Conservation (phyloP, 2,113 vertebrate genomes). For the Pygoscelis antarcticus region DNA sequence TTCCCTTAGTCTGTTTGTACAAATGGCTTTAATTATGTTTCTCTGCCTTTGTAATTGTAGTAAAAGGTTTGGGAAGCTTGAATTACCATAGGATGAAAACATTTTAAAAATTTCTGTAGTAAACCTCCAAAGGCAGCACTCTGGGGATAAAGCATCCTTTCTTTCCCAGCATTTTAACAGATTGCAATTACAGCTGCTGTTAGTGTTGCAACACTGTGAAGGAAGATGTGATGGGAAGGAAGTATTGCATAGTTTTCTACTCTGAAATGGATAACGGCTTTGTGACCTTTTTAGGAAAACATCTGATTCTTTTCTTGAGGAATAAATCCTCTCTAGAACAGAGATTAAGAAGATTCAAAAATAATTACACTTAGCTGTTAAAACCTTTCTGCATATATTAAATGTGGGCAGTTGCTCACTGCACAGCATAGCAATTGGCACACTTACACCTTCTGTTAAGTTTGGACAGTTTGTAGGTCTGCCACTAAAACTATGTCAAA, state of each 20-base stretch:
- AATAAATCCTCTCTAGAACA: neutral
- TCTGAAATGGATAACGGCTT: neutral
- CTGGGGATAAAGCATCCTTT: neutral
- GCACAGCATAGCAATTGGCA: neutral
- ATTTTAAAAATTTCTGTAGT: neutral
- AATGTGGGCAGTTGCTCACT: neutral
- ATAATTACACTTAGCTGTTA: neutral
- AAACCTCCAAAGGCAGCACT: neutral
- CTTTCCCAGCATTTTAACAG: neutral
- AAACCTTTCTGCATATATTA: neutral
- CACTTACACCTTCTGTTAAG: rapidly evolving
- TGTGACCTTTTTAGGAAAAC: neutral
- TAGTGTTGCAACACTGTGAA: neutral
- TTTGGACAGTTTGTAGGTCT: neutral
- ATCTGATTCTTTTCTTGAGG: neutral
- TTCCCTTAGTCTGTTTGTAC: neutral
- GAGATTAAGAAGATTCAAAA: neutral
- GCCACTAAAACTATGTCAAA: neutral
- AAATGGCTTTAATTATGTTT: neutral
- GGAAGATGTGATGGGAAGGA: neutral
- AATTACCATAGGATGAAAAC: neutral
- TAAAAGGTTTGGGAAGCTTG: neutral
- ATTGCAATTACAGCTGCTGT: neutral
- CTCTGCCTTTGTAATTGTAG: neutral
- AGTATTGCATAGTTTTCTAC: neutral